Percentiles rank a stretch among this genome's conserved stretches.
These are phyloP conservation scores for Saguinus midas DNA, from an alignment of 2,113 vertebrate species.

Conservation along the genomic window DNA sequence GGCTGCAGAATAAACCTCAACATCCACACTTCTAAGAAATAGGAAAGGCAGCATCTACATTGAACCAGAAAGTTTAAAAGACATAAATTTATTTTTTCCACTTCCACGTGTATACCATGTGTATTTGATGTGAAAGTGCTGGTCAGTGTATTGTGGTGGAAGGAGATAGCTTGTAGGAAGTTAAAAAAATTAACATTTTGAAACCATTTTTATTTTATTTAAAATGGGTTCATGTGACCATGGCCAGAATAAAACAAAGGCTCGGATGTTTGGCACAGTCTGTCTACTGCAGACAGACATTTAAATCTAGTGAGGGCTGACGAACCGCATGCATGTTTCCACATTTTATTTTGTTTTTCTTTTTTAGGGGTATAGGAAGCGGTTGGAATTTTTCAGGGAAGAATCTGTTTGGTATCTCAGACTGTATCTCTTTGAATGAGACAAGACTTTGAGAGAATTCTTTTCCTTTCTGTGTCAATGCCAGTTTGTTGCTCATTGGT, in stretches of 20 bases:
- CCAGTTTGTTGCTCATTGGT: constrained; percentile 17
- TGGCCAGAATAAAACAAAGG: not conserved
- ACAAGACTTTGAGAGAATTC: not conserved
- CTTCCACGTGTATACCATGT: not conserved
- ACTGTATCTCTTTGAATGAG: not conserved
- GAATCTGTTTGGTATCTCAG: constrained; percentile 26
- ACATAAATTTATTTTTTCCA: constrained; percentile 29
- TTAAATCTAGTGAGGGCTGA: not conserved
- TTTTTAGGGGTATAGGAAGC: not conserved
- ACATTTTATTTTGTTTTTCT: constrained; percentile 7
- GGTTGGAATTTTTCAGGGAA: not conserved
- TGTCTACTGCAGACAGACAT: not conserved
- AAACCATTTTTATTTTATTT: constrained; percentile 25
- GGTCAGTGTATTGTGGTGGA: not conserved
- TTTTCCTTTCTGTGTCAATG: constrained; percentile 36
- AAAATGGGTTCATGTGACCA: not conserved
- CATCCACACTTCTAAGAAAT: not conserved
- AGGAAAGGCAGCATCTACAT: not conserved
- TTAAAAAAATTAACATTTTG: not conserved
- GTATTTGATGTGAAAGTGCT: not conserved
- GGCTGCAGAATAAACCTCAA: not conserved
- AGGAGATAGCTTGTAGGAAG: not conserved
- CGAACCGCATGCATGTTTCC: not conserved
- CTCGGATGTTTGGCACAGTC: not conserved
- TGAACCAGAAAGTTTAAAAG: not conserved